Evolutionary conservation across 1,140 invertebrate genomes (phyloP).

Genomic region (Dendroctonus valens): DNA sequence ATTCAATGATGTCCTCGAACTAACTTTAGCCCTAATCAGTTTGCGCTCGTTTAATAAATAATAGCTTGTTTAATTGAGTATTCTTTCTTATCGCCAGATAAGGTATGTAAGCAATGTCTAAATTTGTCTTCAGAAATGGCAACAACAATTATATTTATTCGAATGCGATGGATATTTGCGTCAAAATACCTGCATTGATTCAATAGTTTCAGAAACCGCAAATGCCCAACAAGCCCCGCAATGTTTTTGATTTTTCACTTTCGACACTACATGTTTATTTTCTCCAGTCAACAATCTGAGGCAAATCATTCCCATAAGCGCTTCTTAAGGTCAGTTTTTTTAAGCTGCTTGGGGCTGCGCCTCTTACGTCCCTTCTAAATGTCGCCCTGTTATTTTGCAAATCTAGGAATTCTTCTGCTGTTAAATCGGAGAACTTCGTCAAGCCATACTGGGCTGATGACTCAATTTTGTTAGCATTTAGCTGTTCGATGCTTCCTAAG

Average conservation of each 20-base stretch:
- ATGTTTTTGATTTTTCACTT: conserved; percentile 69
- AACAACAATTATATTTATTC: neutral
- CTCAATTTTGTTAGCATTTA: conserved; percentile 59
- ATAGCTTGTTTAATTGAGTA: too few species aligned
- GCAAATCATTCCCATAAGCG: neutral
- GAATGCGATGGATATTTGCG: too few species aligned
- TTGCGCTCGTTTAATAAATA: too few species aligned
- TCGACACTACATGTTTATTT: conserved; percentile 65
- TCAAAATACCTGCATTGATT: conserved; percentile 63
- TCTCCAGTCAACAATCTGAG: conserved; percentile 53
- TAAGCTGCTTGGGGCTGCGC: conserved; percentile 7
- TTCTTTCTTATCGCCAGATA: too few species aligned
- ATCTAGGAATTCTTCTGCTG: conserved; percentile 65
- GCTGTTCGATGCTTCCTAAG: conserved; percentile 53
- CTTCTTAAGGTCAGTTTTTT: neutral
- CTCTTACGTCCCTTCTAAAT: conserved; percentile 11
- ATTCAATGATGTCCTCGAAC: too few species aligned
- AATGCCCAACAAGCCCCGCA: conserved; percentile 91
- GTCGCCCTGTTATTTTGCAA: conserved; percentile 50
- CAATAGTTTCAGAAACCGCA: conserved; percentile 72
- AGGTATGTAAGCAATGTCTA: neutral
- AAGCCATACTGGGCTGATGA: conserved; percentile 67
- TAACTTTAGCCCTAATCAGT: too few species aligned
- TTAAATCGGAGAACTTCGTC: conserved; percentile 74
- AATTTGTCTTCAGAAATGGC: neutral